A percentile compares a stretch with the other conserved stretches of the same genome.
Evolutionary conservation across 2,113 vertebrate species (phyloP).

Genomic region (Athene noctua): DNA sequence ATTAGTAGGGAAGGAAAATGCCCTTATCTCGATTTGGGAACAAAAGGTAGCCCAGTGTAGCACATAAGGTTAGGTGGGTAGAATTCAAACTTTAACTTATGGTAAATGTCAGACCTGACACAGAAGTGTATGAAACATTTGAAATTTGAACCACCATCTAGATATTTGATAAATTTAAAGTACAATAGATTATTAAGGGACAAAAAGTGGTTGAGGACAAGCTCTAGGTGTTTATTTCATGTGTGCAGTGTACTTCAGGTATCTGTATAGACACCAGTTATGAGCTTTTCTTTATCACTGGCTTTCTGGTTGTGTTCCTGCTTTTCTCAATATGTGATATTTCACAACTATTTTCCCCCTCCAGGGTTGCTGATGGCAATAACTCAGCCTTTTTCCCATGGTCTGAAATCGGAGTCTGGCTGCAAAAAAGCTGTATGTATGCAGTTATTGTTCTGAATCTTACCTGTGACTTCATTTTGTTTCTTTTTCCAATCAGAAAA

Average conservation of each 20-base stretch:
- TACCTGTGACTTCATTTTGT: constrained; percentile 26
- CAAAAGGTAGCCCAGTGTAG: not conserved
- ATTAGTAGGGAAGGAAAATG: not conserved
- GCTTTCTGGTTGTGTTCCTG: not conserved
- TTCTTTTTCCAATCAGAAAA: constrained; percentile 78
- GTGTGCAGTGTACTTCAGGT: not conserved
- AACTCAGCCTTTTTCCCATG: not conserved
- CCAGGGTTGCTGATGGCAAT: not conserved
- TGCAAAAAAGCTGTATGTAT: not conserved
- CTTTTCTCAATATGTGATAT: not conserved
- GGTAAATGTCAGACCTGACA: not conserved
- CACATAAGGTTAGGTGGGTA: not conserved
- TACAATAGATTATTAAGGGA: not conserved
- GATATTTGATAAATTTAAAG: not conserved
- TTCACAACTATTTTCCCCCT: not conserved
- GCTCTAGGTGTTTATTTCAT: not conserved
- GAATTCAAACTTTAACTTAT: not conserved
- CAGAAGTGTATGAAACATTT: not conserved
- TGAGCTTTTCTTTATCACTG: not conserved
- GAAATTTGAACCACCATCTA: not conserved
- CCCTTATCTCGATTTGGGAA: not conserved
- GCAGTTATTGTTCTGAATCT: not conserved
- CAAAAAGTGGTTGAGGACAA: not conserved
- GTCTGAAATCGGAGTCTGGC: not conserved
- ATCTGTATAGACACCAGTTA: not conserved